Evolutionary conservation across 2,797 vertebrate species (phyloP).

Genomic region (Hydrocynus forskahlii): DNA sequence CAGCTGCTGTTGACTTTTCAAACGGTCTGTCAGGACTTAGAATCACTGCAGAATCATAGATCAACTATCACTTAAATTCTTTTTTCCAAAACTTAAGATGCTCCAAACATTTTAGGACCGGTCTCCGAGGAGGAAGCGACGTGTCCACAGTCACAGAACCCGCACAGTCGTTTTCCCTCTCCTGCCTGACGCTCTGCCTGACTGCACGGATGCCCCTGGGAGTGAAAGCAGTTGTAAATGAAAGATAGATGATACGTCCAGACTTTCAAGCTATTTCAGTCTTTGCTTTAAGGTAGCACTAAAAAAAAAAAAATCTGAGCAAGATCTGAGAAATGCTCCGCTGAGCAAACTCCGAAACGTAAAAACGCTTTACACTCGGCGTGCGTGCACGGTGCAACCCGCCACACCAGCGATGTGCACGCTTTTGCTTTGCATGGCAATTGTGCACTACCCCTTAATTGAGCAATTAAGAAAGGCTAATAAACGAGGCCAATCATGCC

Average conservation of each 20-base stretch:
- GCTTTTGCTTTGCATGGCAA: conserved; percentile 82
- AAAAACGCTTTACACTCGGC: conserved; percentile 42
- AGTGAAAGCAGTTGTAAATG: conserved; percentile 19
- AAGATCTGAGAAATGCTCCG: conserved; percentile 29
- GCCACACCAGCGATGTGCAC: conserved; percentile 67
- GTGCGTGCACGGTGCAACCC: conserved; percentile 7
- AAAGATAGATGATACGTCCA: conserved; percentile 20
- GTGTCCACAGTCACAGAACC: conserved; percentile 2
- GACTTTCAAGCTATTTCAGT: conserved; percentile 4
- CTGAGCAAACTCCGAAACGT: conserved; percentile 38
- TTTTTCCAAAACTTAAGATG: too few species aligned
- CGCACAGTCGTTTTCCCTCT: conserved; percentile 71
- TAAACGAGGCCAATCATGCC: conserved; percentile 87
- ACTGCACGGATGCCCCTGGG: conserved; percentile 19
- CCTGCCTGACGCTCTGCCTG: conserved; percentile 62
- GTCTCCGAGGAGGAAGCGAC: too few species aligned
- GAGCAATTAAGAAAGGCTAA: conserved; percentile 88
- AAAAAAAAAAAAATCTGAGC: not conserved
- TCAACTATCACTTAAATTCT: too few species aligned
- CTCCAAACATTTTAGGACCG: too few species aligned
- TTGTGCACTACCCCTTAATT: conserved; percentile 82
- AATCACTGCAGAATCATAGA: too few species aligned
- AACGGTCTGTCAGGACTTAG: too few species aligned
- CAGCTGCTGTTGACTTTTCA: too few species aligned
- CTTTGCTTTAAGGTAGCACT: conserved; percentile 9